Base-by-base conservation (phyloP, 2,888 invertebrate genomes). In the Chesias legatella region DNA sequence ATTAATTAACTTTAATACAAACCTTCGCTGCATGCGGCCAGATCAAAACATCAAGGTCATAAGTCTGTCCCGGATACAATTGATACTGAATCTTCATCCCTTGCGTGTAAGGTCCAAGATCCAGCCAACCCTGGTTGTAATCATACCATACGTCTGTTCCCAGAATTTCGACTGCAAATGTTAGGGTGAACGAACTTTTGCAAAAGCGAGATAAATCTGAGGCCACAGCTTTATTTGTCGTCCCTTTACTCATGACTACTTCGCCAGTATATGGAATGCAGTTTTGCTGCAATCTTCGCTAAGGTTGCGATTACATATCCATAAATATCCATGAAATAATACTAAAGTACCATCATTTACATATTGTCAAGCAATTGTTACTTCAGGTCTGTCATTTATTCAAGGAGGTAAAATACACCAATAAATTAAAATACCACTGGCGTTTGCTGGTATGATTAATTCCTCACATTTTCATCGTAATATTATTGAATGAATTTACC, bases 11-110 rank as follows among this genome's bases (percentile, higher is more conserved):
- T 32, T 27, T n/a, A 5, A 8, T 10, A 31, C 40, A 21, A 53
- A 84, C 85, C 80, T 86, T 85, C 17, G 73, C 79, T 32, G 60
- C 66, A 48, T 83, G 76, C 5, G 83, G 81, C 81, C 83, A 86
- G 32, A 86, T 73, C 20, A 73, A 48, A 23, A 86, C 55, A 44
- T 85, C 82, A 10, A 83, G 24, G 6, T 82, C 82, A 43, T 57
- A 83, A 9, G 8, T 56, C 28, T 74, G 69, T 1, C 79, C 82
- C 7, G 74, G 71, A 49, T 77, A 79, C 29, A 86, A 48, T 7
- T 69, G 66, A 43, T 85, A 86, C 11, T 79, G 74, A 26, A 86
- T 44, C 49, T 72, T 82, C 11, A 79, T 42, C 0, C 75, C 80
- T 29, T 81, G 73, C 1, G 45, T 32, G 44, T 62, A 72, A 0